Base-by-base conservation (phyloP, 2,113 vertebrate species). In the Meles meles region DNA sequence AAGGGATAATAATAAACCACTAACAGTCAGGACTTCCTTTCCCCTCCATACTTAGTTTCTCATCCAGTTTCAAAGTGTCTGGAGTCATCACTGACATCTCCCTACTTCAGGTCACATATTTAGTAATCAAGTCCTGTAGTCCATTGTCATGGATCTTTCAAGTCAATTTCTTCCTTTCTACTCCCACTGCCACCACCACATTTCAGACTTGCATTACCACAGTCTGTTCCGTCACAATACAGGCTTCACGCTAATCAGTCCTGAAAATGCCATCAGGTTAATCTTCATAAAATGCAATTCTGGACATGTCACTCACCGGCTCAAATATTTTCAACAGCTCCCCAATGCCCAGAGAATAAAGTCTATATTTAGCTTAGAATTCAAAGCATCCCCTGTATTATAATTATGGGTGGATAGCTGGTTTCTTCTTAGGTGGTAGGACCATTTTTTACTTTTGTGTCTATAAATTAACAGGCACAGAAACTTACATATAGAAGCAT, bases 241-340 rank as follows among this genome's bases (percentile, higher is more conserved):
- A 91, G 92, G 27, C 94, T 88, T 97, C 88, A 95, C 0, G 2
- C 90, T 98, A 97, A 98, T 97, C 96, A 96, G 95, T 98, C 96
- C 93, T 96, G 96, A 98, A 97, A 96, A 97, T 97, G 95, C 81
- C 95, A 96, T 96, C 90, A 74, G 84, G 95, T 97, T 97, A 96
- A 96, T 98, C 97, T 97, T 98, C 94, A 97, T 98, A 97, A 97
- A 97, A 95, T 0, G 10, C 65, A 98, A 96, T 96, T 96, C 84
- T 96, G 67, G 97, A 93, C 95, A 90, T 91, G 97, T 93, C 93
- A 88, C 6, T 97, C 93, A 97, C 88, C 84, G 93, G 65, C 77
- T 96, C 80, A 96, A 84, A 97, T 77, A 5, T 92, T 84, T 95
- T 95, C 77, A 93, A 72, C 44, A 93, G 52, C 21, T 94, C n/a